A percentile compares a stretch with the other conserved stretches of the same genome.
phyloP scores from a whole-genome alignment of 2,797 vertebrate genomes.

The Notamacropus eugenii region DNA sequence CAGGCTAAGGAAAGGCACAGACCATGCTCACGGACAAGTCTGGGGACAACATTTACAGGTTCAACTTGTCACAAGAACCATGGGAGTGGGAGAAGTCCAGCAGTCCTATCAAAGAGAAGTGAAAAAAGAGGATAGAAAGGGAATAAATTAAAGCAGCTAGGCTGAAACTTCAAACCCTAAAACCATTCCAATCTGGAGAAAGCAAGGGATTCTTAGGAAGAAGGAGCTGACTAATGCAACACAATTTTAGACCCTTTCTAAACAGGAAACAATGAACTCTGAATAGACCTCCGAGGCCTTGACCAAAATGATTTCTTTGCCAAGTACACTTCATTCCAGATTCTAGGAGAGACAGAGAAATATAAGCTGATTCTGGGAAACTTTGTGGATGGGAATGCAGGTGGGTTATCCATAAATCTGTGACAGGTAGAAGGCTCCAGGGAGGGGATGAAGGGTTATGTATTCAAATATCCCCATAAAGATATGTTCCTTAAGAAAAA shows the following conservation, averaged over 20 bases:
- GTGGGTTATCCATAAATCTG: slow-evolving; percentile 11
- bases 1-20: neutral
- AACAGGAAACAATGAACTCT: slow-evolving; percentile 72
- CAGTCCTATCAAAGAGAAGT: neutral
- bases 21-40: neutral
- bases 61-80: neutral
- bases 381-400: slow-evolving; percentile 62
- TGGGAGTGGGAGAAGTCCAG: neutral
- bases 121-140: neutral
- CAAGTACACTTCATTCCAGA: slow-evolving; percentile 73
- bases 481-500: neutral
- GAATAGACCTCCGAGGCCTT: slow-evolving; percentile 76
- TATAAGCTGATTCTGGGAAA: slow-evolving; percentile 75
- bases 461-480: neutral
- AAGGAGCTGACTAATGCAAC: neutral
- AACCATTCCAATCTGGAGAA: neutral
- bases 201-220: neutral
- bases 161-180: neutral
- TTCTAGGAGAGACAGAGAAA: slow-evolving; percentile 76
- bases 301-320: slow-evolving; percentile 75
- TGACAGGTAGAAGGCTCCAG: neutral
- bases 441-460: neutral
- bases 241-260: slow-evolving; percentile 45
- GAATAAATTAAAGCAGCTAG: neutral
- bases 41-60: neutral